Evolutionary conservation across 2,797 vertebrate genomes (phyloP), one percentile per base, ranked within the genome.

Genomic region (Salarias fasciatus): DNA sequence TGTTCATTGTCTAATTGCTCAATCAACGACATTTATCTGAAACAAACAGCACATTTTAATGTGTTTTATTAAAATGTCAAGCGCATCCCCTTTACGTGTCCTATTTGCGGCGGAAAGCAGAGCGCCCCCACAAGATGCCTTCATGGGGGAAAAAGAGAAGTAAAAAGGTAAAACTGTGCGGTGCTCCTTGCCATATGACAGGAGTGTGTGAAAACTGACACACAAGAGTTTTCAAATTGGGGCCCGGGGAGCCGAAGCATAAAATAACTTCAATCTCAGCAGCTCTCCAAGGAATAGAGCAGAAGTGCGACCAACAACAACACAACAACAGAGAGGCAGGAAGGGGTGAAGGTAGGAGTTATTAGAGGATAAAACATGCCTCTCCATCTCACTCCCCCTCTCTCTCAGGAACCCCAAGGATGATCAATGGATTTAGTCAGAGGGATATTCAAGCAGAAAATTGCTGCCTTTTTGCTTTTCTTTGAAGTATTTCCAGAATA

Each of bases 341-440:
- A 94, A 92, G 92, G 92, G 93, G 94, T 96, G 95, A 98, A 96
- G 94, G 95, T 95, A 95, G 95, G 95, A 96, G 95, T 97, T 98
- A 98, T 99, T 98, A 97, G 95, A 95, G 96, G 95, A 95, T 95
- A 96, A 96, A 98, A 97, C 96, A 96, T 92, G 95, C 94, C 89
- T 93, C 91, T 92, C 92, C 90, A 92, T 92, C 89, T 92, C 91
- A 87, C 90, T 95, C 95, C 94, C 94, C 94, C 94, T 94, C 95
- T 95, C 95, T 95, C 94, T 94, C 95, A 93, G 93, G 89, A 94
- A 94, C 93, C 95, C 95, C 94, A 93, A 93, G 95, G 94, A 98
- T 98, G 97, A 98, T 98, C 96, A 98, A 98, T 98, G 97, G 97
- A 97, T 94, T 97, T 98, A 97, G 95, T 98, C 96, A 97, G 94